phyloP scores from a whole-genome alignment of 2,888 invertebrate species.

The Meandrusa payeni region DNA sequence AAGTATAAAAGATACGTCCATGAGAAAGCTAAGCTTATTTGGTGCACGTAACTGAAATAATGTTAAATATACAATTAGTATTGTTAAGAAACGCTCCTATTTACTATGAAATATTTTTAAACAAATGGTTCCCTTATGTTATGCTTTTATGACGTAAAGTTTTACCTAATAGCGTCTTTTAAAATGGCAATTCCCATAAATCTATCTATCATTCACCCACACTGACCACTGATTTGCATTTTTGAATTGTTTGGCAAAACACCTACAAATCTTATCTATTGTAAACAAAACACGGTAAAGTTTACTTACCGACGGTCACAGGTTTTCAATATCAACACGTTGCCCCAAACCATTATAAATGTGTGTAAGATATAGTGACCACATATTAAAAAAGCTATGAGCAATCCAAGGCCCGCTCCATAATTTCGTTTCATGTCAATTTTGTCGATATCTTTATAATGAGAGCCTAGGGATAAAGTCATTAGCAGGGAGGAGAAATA shows the following conservation, averaged over 20 bases:
- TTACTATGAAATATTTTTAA: no score
- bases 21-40: conserved; percentile 85
- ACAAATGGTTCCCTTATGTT: no score
- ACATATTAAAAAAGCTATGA: conserved; percentile 80
- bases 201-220: no score
- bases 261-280: conserved; percentile 1
- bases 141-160: no score
- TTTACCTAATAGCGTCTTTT: no score
- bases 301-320: conserved; percentile 74
- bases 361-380: conserved; percentile 81
- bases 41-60: conserved; percentile 82
- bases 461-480: conserved; percentile 81
- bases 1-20: conserved; percentile 90
- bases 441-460: conserved; percentile 80
- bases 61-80: neutral
- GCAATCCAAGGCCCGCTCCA: conserved; percentile 82
- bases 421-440: conserved; percentile 74
- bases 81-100: no score
- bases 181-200: no score
- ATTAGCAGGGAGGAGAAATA: conserved; percentile 51
- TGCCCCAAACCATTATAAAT: conserved; percentile 80
- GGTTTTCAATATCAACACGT: conserved; percentile 81
- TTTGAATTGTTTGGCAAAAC: neutral
- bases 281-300: no score
- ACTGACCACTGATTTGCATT: neutral